These are phyloP conservation scores for Bambusicola thoracicus DNA, from an alignment of 2,113 vertebrate genomes.

Conservation along the genomic window DNA sequence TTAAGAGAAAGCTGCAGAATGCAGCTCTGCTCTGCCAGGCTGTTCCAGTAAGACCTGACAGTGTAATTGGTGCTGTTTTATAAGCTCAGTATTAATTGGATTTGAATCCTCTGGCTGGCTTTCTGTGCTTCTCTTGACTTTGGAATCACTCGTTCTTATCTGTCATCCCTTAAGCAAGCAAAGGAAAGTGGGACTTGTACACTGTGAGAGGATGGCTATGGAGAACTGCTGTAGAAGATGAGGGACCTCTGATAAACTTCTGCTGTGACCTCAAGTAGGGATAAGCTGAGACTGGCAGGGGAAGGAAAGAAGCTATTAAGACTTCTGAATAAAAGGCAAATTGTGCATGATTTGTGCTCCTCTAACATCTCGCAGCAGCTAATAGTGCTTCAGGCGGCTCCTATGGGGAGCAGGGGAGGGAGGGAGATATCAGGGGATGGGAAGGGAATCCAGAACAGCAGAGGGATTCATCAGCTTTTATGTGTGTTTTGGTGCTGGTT, in stretches of 20 bases:
- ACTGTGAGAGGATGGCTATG: background rate
- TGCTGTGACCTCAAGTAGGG: background rate
- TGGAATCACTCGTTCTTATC: background rate
- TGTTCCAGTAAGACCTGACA: background rate
- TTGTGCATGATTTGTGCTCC: background rate
- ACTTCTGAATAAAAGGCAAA: background rate
- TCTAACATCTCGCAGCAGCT: background rate
- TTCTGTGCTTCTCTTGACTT: slow-evolving; percentile 15
- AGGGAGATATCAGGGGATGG: background rate
- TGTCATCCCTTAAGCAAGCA: background rate
- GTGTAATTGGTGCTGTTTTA: slow-evolving; percentile 27
- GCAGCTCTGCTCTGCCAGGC: slow-evolving; percentile 17
- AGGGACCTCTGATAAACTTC: background rate
- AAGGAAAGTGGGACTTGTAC: background rate
- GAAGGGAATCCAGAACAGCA: background rate
- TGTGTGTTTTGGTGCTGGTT: background rate
- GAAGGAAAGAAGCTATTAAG: background rate
- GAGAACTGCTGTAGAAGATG: background rate
- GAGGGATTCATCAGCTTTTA: background rate
- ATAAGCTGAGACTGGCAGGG: background rate
- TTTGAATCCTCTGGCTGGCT: slow-evolving; percentile 30
- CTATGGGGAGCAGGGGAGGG: background rate
- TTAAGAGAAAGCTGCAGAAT: background rate
- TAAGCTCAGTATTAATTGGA: slow-evolving; percentile 43
- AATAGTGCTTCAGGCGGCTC: background rate